Conservation (phyloP, 2,797 vertebrate species). For the Pseudomugil tenellus region DNA sequence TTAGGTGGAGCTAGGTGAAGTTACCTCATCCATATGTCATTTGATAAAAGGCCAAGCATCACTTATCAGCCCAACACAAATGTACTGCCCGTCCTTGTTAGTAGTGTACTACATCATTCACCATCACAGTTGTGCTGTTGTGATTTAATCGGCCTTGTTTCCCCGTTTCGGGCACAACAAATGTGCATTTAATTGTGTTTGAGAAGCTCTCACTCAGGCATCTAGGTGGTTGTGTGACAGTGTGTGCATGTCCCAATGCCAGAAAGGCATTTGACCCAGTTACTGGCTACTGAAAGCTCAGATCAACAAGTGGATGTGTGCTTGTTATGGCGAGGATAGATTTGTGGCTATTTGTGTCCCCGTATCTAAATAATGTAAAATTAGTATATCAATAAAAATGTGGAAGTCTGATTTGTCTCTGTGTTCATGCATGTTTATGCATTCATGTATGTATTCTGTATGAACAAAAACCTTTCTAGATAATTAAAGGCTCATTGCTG, state of each 20-base stretch:
- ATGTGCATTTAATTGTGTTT: constrained; percentile 23
- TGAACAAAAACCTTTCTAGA: constrained; percentile 11
- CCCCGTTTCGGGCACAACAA: constrained; percentile 6
- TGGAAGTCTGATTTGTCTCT: background rate
- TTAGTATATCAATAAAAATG: background rate
- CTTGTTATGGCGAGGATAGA: constrained; percentile 15
- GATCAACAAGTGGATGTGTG: constrained; percentile 61
- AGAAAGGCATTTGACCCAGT: constrained; percentile 45
- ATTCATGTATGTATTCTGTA: too few species aligned
- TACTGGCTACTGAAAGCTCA: constrained; percentile 20
- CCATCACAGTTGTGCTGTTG: background rate
- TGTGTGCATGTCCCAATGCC: constrained; percentile 17
- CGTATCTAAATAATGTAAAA: constrained; percentile 3
- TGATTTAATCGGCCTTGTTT: background rate
- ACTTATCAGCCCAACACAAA: background rate
- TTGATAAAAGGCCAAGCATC: background rate
- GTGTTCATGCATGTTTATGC: background rate
- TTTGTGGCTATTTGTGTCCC: background rate
- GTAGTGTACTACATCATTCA: background rate
- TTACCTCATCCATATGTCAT: background rate
- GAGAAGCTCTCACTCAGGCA: constrained; percentile 22
- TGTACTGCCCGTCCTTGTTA: background rate
- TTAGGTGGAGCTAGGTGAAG: background rate
- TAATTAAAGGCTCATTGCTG: constrained; percentile 6
- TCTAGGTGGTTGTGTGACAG: constrained; percentile 11